Conservation (phyloP, 1,140 invertebrate genomes). For the Eriosoma lanigerum region DNA sequence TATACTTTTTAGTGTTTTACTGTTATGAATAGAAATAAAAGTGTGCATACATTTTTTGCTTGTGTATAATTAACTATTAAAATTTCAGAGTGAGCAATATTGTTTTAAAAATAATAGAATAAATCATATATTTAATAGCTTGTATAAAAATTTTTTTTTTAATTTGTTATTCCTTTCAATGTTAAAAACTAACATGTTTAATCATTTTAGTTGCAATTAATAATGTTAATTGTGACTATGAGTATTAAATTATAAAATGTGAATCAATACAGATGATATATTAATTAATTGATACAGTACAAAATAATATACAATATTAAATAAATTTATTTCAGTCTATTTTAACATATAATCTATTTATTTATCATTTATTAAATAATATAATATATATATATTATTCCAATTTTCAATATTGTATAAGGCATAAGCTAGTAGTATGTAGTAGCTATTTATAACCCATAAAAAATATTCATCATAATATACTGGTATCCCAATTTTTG, state of each 20-base stretch:
- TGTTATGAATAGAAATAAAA: conserved; percentile 28
- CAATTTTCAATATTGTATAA: too few relatives aligned
- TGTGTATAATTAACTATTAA: background rate
- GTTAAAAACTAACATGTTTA: background rate
- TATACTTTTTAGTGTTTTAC: conserved; percentile 3
- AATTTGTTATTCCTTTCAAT: background rate
- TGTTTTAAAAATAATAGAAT: conserved; percentile 10
- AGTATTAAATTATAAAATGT: too few relatives aligned
- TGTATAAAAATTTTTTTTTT: background rate
- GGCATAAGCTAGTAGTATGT: too few relatives aligned
- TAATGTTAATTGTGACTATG: too few relatives aligned
- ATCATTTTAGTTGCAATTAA: background rate
- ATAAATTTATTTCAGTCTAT: too few relatives aligned
- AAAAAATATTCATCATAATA: background rate
- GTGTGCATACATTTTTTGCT: background rate
- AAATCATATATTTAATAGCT: conserved; percentile 8
- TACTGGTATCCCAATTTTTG: background rate
- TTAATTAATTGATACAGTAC: too few relatives aligned
- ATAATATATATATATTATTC: too few relatives aligned
- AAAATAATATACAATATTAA: too few relatives aligned
- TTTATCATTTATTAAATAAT: too few relatives aligned
- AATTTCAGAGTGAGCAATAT: background rate
- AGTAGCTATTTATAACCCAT: too few relatives aligned
- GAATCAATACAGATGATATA: too few relatives aligned
- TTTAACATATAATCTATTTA: too few relatives aligned